These are phyloP conservation scores for Lemur catta DNA, from an alignment of 2,797 vertebrate genomes.

Conservation along the genomic window DNA sequence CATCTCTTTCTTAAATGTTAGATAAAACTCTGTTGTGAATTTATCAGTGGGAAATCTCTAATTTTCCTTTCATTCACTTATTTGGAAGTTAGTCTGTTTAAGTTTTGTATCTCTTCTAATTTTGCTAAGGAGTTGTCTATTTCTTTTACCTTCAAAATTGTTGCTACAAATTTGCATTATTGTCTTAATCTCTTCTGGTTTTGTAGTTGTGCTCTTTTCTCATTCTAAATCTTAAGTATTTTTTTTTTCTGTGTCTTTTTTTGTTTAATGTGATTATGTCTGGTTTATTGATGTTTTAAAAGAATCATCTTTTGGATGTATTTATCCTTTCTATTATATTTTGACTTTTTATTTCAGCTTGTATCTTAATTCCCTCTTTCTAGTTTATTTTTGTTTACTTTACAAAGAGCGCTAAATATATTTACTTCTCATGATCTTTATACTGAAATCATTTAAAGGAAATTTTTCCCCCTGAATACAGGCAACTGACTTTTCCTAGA, in stretches of 20 bases:
- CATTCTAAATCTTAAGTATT: background rate
- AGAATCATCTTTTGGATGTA: background rate
- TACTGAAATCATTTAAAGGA: background rate
- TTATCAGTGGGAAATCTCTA: background rate
- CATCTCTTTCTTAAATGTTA: slow-evolving; percentile 4
- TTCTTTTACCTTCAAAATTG: background rate
- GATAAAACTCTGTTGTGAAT: slow-evolving; percentile 11
- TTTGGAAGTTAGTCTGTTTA: slow-evolving; percentile 34
- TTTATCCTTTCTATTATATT: background rate
- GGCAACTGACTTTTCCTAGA: background rate
- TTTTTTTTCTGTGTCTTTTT: background rate
- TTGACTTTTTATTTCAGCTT: background rate
- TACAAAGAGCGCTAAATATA: background rate
- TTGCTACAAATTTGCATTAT: background rate
- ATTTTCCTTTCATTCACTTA: background rate
- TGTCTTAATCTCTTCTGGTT: background rate
- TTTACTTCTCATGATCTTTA: background rate
- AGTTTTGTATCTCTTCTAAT: background rate
- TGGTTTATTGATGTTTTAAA: background rate
- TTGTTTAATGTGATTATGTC: slow-evolving; percentile 15
- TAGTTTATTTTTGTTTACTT: background rate
- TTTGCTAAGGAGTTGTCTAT: slow-evolving; percentile 38
- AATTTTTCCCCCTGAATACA: background rate
- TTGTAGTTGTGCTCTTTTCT: background rate
- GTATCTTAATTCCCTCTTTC: background rate